These are phyloP conservation scores for Petromus typicus DNA, from an alignment of 2,113 vertebrate species.

Conservation along the genomic window DNA sequence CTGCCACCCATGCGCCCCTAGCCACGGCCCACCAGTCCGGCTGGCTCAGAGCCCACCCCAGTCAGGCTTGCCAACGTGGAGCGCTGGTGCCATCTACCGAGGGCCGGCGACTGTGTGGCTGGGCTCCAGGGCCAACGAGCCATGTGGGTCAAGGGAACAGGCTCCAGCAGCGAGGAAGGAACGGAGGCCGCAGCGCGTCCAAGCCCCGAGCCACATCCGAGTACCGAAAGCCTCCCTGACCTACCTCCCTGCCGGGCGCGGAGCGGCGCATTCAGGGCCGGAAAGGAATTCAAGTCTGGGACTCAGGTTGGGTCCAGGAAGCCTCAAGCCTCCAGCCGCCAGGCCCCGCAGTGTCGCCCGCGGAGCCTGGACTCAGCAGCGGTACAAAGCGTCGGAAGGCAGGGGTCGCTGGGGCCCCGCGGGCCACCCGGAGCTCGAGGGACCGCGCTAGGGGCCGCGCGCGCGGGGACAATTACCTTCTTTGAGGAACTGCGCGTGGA, in stretches of 20 bases:
- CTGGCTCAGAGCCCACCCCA: constrained; percentile 18
- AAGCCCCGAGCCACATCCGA: not conserved
- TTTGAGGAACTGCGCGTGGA: constrained; percentile 97
- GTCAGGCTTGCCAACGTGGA: constrained; percentile 91
- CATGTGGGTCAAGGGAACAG: not conserved
- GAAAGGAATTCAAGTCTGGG: not conserved
- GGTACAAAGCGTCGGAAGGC: constrained; percentile 19
- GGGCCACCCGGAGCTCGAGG: not conserved
- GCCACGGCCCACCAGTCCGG: not conserved
- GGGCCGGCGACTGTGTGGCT: constrained; percentile 63
- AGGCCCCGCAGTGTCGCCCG: not conserved
- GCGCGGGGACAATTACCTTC: constrained; percentile 94
- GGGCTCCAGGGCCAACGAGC: not conserved
- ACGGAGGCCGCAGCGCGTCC: not conserved
- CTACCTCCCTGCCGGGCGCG: not conserved
- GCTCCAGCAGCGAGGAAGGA: not conserved
- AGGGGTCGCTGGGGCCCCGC: constrained; percentile 1
- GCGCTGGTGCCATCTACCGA: constrained; percentile 99
- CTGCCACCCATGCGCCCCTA: not conserved
- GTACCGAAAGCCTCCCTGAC: too few species aligned
- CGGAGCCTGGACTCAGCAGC: constrained; percentile 54
- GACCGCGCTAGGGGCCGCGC: constrained; percentile 32
- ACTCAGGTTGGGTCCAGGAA: not conserved
- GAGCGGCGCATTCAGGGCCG: not conserved
- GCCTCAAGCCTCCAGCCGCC: not conserved